Conservation (phyloP, 2,113 vertebrate genomes). For the Laticauda laticaudata region DNA sequence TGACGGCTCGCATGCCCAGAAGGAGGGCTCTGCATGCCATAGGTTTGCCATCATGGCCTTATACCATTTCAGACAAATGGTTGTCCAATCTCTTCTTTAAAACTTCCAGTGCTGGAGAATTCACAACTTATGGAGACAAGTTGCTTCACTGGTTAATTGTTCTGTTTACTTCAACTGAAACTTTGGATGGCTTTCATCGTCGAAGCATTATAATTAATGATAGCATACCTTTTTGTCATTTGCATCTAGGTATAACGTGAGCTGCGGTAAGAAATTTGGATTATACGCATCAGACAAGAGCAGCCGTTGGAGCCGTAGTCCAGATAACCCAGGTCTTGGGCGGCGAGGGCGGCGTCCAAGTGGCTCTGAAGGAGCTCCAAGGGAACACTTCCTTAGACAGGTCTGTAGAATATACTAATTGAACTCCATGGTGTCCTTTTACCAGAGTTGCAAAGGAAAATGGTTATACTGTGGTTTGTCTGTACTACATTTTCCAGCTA, state of each 20-base stretch:
- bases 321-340: slow-evolving; percentile 75
- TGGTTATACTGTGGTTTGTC: slow-evolving; percentile 70
- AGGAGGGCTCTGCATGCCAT: too few species aligned
- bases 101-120: too few species aligned
- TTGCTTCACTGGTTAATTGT: too few species aligned
- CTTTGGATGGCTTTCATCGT: slow-evolving; percentile 27
- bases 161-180: too few species aligned
- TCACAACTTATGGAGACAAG: too few species aligned
- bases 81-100: too few species aligned
- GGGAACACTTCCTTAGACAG: slow-evolving; percentile 85
- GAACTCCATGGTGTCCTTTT: slow-evolving; percentile 59
- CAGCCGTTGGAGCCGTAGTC: slow-evolving; percentile 81
- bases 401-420: slow-evolving; percentile 77
- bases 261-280: slow-evolving; percentile 84
- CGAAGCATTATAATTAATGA: background rate
- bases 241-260: slow-evolving; percentile 85
- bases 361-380: slow-evolving; percentile 75
- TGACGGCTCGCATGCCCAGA: too few species aligned
- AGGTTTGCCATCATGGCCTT: too few species aligned
- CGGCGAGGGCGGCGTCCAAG: slow-evolving; percentile 83
- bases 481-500: slow-evolving; percentile 78
- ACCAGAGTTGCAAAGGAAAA: slow-evolving; percentile 60
- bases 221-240: background rate
- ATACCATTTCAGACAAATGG: too few species aligned
- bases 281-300: slow-evolving; percentile 73